A percentile compares a stretch with the other conserved stretches of the same genome.
These are phyloP conservation scores for Cheracebus regulus DNA, from an alignment of 2,797 vertebrate species.

Conservation along the genomic window DNA sequence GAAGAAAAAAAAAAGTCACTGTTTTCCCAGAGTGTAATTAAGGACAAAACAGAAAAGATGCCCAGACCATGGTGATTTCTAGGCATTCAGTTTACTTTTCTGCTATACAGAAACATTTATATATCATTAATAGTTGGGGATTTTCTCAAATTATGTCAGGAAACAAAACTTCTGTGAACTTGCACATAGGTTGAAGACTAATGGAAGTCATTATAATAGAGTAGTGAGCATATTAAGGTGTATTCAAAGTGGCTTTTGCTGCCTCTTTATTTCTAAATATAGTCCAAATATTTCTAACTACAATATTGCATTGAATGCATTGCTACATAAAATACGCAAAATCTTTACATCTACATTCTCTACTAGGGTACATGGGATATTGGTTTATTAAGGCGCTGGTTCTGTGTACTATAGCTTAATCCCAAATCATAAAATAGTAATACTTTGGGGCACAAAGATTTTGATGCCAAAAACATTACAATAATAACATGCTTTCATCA, in stretches of 20 bases:
- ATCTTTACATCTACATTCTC: not conserved
- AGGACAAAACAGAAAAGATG: not conserved
- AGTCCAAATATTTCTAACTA: slow-evolving; percentile 5
- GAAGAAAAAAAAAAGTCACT: not conserved
- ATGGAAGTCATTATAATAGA: not conserved
- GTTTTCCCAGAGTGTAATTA: slow-evolving; percentile 26
- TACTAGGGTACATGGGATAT: not conserved
- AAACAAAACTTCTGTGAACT: slow-evolving; percentile 5
- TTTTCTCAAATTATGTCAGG: slow-evolving; percentile 14
- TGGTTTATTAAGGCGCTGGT: not conserved
- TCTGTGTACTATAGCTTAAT: not conserved
- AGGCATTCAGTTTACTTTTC: not conserved
- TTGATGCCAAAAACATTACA: not conserved
- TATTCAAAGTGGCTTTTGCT: not conserved
- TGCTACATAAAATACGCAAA: not conserved
- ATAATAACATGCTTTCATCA: not conserved
- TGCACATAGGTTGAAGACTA: not conserved
- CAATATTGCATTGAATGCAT: not conserved
- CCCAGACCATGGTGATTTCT: not conserved
- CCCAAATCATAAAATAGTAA: not conserved
- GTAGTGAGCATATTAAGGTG: not conserved
- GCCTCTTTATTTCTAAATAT: slow-evolving; percentile 1
- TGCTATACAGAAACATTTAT: not conserved
- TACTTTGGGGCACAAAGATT: not conserved
- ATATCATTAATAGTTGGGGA: not conserved